These are phyloP conservation scores for Hecatera dysodea DNA, from an alignment of 2,888 invertebrate species.

Conservation along the genomic window DNA sequence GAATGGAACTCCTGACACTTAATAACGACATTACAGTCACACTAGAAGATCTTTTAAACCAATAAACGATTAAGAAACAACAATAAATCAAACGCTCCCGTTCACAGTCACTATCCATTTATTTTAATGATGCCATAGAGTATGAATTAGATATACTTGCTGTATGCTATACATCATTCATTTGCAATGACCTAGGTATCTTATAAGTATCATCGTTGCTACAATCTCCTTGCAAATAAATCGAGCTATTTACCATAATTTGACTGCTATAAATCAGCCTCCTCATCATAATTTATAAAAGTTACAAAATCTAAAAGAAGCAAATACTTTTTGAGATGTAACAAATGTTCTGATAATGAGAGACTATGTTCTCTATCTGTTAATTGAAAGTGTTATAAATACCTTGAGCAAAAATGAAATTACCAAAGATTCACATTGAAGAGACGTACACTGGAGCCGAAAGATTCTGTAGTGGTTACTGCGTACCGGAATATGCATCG, in stretches of 20 bases:
- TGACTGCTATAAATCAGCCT: slow-evolving; percentile 25
- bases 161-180: slow-evolving; percentile 35
- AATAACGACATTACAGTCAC: neutral
- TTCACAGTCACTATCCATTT: slow-evolving; percentile 28
- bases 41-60: slow-evolving; percentile 9
- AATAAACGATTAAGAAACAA: slow-evolving; percentile 30
- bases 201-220: slow-evolving; percentile 12
- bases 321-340: neutral
- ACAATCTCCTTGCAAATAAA: slow-evolving; percentile 25
- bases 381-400: neutral
- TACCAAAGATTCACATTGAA: too few relatives aligned
- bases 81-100: slow-evolving; percentile 47
- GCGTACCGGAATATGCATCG: too few relatives aligned
- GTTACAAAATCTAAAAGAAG: slow-evolving; percentile 31
- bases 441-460: too few relatives aligned
- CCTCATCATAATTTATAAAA: slow-evolving; percentile 41
- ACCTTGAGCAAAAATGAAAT: neutral
- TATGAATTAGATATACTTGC: slow-evolving; percentile 25
- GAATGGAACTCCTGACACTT: neutral
- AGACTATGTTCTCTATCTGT: neutral
- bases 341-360: neutral
- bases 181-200: slow-evolving; percentile 49
- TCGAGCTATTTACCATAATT: slow-evolving; percentile 23
- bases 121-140: slow-evolving; percentile 46
- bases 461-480: too few relatives aligned